These are phyloP conservation scores for Zenarchopterus dispar DNA, from an alignment of 2,797 vertebrate species.

Conservation along the genomic window DNA sequence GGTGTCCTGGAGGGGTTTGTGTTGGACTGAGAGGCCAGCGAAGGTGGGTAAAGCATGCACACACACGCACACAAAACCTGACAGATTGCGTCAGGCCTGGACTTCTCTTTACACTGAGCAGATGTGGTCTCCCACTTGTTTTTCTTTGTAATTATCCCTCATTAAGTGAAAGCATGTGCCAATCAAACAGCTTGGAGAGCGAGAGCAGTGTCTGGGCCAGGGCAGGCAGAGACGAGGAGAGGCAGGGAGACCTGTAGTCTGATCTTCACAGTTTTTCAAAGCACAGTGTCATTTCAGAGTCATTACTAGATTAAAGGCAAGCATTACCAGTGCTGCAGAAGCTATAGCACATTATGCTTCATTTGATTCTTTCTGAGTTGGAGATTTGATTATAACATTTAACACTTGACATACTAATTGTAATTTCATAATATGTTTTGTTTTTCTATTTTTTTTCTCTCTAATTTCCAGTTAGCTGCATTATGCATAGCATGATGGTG, in stretches of 20 bases:
- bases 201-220: conserved; percentile 69
- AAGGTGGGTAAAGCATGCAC: conserved; percentile 64
- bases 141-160: conserved; percentile 97
- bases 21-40: conserved; percentile 55
- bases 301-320: conserved; percentile 80
- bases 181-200: conserved; percentile 92
- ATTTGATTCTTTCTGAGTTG: conserved; percentile 74
- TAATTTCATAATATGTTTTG: conserved; percentile 13
- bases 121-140: conserved; percentile 93
- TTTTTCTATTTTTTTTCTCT: too few species aligned
- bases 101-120: conserved; percentile 91
- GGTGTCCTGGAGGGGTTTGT: conserved; percentile 56
- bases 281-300: conserved; percentile 71
- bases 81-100: conserved; percentile 84
- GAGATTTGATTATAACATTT: conserved; percentile 75
- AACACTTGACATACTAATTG: conserved; percentile 71
- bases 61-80: conserved; percentile 78
- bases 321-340: conserved; percentile 49
- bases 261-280: conserved; percentile 70
- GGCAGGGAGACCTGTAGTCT: conserved; percentile 63
- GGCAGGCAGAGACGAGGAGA: conserved; percentile 51
- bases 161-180: conserved; percentile 98
- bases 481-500: too few species aligned
- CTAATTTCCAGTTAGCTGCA: too few species aligned
- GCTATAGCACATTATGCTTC: conserved; percentile 60